These are phyloP conservation scores for Drosophila busckii DNA, from an alignment of 1,140 invertebrate genomes.

Conservation along the genomic window DNA sequence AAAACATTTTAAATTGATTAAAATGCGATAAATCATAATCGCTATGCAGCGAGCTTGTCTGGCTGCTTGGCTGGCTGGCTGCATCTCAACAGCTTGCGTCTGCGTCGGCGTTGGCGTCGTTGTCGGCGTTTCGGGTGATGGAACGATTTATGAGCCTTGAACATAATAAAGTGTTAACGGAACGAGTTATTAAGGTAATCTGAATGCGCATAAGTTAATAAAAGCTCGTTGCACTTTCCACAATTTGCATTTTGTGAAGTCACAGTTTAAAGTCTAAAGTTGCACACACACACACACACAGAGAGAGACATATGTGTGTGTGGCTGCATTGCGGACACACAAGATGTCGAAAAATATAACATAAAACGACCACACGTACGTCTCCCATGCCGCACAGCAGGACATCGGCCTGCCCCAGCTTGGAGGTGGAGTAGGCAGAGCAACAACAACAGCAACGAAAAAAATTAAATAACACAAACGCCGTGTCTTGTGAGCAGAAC, in stretches of 20 bases:
- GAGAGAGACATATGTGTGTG: too few species aligned
- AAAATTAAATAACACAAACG: constrained; percentile 41
- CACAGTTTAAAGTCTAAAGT: constrained; percentile 45
- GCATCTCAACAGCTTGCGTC: constrained; percentile 13
- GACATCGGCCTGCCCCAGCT: constrained; percentile 35
- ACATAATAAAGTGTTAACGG: constrained; percentile 79
- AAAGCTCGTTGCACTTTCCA: constrained; percentile 50
- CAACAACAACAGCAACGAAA: constrained; percentile 10
- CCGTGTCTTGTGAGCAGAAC: constrained; percentile 68
- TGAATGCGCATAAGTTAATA: constrained; percentile 76
- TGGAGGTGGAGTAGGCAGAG: not conserved
- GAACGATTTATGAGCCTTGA: constrained; percentile 76
- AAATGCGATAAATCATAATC: constrained; percentile 79
- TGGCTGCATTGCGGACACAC: constrained; percentile 43
- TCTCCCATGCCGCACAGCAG: constrained; percentile 76
- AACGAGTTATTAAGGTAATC: constrained; percentile 78
- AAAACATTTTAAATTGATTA: constrained; percentile 79
- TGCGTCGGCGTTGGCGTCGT: constrained; percentile 19
- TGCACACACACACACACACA: constrained; percentile 36
- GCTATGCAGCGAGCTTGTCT: constrained; percentile 21
- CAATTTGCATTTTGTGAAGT: constrained; percentile 45
- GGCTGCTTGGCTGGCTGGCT: constrained; percentile 28
- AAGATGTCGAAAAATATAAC: constrained; percentile 76
- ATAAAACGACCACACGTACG: constrained; percentile 76
- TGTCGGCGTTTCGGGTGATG: constrained; percentile 67